Evolutionary conservation across 2,888 invertebrate genomes (phyloP).

Genomic region (Scaptodrosophila latifasciaeformis): DNA sequence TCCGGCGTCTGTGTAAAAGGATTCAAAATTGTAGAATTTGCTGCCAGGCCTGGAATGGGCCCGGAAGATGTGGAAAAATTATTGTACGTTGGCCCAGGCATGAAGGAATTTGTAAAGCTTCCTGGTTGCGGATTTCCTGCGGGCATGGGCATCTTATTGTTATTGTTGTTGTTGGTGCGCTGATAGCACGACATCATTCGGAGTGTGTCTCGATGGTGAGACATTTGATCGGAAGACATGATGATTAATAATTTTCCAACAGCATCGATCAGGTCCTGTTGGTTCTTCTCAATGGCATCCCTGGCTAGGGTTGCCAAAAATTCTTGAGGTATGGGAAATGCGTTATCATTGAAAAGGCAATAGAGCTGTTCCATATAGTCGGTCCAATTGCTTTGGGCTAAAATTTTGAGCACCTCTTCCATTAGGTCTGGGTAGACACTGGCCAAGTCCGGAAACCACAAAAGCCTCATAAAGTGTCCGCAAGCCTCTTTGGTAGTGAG

Average conservation of each 20-base stretch:
- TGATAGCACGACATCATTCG: too few relatives aligned
- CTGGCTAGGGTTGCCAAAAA: constrained; percentile 7
- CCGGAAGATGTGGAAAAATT: too few relatives aligned
- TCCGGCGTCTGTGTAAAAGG: too few relatives aligned
- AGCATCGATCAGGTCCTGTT: neutral
- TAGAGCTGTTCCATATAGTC: constrained; percentile 19
- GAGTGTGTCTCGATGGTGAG: neutral
- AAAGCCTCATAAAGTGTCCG: constrained; percentile 27
- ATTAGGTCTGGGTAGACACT: constrained; percentile 2
- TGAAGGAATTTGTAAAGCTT: too few relatives aligned
- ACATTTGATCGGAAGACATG: neutral
- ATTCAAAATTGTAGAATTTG: too few relatives aligned
- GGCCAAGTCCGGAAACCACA: constrained; percentile 28
- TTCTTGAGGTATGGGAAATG: constrained; percentile 22
- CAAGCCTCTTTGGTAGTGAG: constrained; percentile 4
- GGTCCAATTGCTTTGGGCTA: constrained; percentile 34
- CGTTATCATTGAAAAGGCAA: constrained; percentile 7
- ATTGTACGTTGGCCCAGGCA: too few relatives aligned
- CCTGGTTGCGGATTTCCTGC: too few relatives aligned
- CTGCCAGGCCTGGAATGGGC: too few relatives aligned
- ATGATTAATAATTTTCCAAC: neutral
- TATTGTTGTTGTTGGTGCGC: neutral
- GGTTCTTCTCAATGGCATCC: neutral
- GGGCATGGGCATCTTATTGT: too few relatives aligned
- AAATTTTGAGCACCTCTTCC: constrained; percentile 13